Percentiles rank a stretch among this genome's conserved stretches.
Evolutionary conservation across 37 sponge, comb jelly and placozoan species (phyloP).

Genomic region (Beroe ovata): DNA sequence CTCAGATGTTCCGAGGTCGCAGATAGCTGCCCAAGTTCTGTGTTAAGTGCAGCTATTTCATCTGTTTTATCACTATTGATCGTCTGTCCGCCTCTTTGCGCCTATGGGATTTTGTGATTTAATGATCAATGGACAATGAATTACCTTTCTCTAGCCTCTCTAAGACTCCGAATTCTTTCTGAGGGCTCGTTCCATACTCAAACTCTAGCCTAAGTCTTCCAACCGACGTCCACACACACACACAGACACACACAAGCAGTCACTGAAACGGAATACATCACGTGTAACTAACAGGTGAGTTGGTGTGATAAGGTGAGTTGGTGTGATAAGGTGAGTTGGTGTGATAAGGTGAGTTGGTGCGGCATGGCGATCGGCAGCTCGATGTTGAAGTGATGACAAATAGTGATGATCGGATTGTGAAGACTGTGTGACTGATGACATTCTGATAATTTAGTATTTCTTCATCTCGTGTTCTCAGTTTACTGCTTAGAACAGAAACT

Average conservation of each 20-base stretch:
- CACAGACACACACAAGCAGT: too few relatives aligned
- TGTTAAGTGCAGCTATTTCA: slow-evolving; percentile 45
- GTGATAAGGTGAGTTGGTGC: background rate
- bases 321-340: background rate
- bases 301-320: background rate
- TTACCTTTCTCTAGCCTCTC: too few relatives aligned
- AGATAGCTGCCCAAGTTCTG: slow-evolving; percentile 51
- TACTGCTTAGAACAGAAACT: background rate
- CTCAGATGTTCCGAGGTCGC: slow-evolving; percentile 42
- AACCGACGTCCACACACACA: too few relatives aligned
- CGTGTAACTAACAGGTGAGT: too few relatives aligned
- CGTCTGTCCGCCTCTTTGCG: slow-evolving; percentile 6
- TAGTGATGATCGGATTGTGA: background rate
- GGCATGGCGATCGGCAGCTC: background rate
- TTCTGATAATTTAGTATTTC: background rate
- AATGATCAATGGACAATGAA: too few relatives aligned
- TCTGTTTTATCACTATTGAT: background rate
- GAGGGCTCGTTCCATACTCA: too few relatives aligned
- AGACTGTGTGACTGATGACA: slow-evolving; percentile 13
- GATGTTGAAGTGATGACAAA: background rate
- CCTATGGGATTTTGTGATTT: too few relatives aligned
- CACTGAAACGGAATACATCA: too few relatives aligned
- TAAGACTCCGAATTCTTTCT: too few relatives aligned
- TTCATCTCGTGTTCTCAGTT: background rate
- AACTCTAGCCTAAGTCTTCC: too few relatives aligned